Evolutionary conservation across 2,888 invertebrate species (phyloP).

Genomic region (Stomorhina lunata): DNA sequence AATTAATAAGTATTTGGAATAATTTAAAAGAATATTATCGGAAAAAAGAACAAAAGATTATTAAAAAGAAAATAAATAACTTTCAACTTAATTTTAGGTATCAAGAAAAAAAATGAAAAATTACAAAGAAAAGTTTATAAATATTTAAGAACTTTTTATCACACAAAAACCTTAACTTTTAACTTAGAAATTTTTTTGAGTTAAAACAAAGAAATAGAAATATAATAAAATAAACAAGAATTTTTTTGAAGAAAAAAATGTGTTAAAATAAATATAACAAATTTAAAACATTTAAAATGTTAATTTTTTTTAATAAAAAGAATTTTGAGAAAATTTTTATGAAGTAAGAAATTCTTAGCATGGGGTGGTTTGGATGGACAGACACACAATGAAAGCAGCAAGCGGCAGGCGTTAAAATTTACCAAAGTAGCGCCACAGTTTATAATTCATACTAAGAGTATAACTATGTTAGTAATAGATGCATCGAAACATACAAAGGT

Average conservation of each 20-base stretch:
- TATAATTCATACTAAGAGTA: too few relatives aligned
- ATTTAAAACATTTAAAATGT: constrained; percentile 57
- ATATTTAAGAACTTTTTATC: constrained; percentile 32
- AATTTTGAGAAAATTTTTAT: constrained; percentile 17
- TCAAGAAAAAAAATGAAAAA: neutral
- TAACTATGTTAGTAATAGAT: neutral
- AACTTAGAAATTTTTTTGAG: neutral
- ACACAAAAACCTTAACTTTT: neutral
- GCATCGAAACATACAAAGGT: neutral
- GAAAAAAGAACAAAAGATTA: neutral
- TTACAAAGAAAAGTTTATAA: neutral
- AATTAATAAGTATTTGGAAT: neutral
- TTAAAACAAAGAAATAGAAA: neutral
- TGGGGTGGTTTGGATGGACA: constrained; percentile 2
- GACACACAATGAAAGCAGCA: constrained; percentile 6
- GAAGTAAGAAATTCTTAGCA: constrained; percentile 39
- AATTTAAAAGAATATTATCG: neutral
- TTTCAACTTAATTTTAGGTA: constrained; percentile 20
- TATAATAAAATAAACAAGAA: constrained; percentile 11
- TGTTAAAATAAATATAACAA: constrained; percentile 55
- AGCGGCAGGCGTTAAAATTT: neutral
- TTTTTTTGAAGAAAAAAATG: constrained; percentile 24
- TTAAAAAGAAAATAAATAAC: neutral
- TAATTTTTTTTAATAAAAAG: constrained; percentile 46
- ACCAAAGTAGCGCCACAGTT: constrained; percentile 51